These are phyloP conservation scores for Drosophila kanapiae DNA, from an alignment of 1,140 invertebrate species.

Conservation along the genomic window DNA sequence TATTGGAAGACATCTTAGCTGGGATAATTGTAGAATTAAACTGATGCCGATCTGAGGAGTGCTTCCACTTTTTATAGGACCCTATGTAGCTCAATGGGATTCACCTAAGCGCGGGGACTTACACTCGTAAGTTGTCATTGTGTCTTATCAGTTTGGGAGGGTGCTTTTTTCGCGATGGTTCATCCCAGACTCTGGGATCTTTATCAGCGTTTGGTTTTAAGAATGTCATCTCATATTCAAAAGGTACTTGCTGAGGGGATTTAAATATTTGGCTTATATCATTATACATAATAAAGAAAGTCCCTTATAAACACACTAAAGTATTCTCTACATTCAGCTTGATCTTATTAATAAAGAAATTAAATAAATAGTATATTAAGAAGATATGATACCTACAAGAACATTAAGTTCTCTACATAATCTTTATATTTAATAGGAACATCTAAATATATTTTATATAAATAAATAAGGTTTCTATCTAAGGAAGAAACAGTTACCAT, in stretches of 20 bases:
- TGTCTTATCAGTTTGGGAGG: constrained; percentile 24
- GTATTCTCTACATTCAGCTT: no score
- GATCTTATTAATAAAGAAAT: no score
- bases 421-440: background rate
- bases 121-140: background rate
- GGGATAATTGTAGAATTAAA: constrained; percentile 18
- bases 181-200: constrained; percentile 19
- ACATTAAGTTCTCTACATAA: no score
- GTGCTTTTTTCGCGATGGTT: constrained; percentile 32
- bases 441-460: background rate
- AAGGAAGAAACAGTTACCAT: no score
- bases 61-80: constrained; percentile 44
- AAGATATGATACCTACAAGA: no score
- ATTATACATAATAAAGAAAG: background rate
- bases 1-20: constrained; percentile 48
- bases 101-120: constrained; percentile 26
- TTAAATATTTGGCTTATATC: no score
- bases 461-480: background rate
- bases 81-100: constrained; percentile 9
- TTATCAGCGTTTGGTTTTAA: constrained; percentile 9
- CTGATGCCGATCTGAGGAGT: constrained; percentile 13
- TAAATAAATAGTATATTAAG: no score
- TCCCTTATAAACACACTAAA: background rate
- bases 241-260: no score
- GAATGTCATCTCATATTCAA: no score